Percentiles rank a stretch among this genome's conserved stretches.
These are phyloP conservation scores for Melanotaenia pygmaea DNA, from an alignment of 2,797 vertebrate genomes.

Conservation along the genomic window DNA sequence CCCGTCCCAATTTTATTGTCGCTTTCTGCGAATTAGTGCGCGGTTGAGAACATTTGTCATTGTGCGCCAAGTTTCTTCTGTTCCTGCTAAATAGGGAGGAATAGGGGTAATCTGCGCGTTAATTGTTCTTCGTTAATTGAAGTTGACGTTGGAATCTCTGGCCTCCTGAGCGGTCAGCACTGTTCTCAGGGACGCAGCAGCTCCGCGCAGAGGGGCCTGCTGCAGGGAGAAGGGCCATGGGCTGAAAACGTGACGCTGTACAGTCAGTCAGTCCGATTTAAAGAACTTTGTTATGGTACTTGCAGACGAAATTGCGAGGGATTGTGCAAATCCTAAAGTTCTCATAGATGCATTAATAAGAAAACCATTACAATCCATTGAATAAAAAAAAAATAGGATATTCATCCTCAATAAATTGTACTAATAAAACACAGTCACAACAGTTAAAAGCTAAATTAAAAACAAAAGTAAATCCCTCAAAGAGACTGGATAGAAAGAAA, in stretches of 20 bases:
- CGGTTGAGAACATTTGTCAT: slow-evolving; percentile 79
- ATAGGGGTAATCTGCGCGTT: slow-evolving; percentile 87
- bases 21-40: slow-evolving; percentile 77
- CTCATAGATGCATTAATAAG: slow-evolving; percentile 22
- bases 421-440: slow-evolving; percentile 19
- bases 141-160: slow-evolving; percentile 92
- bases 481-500: slow-evolving; percentile 13
- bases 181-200: slow-evolving; percentile 69
- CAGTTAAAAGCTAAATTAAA: slow-evolving; percentile 15
- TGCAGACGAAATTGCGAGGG: slow-evolving; percentile 36
- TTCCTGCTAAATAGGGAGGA: slow-evolving; percentile 76
- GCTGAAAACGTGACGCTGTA: slow-evolving; percentile 20
- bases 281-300: slow-evolving; percentile 17
- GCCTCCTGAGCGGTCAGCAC: slow-evolving; percentile 73
- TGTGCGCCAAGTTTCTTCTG: slow-evolving; percentile 76
- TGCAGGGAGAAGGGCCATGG: slow-evolving; percentile 41
- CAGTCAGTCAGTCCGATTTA: slow-evolving; percentile 15
- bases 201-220: slow-evolving; percentile 57
- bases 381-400: neutral
- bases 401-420: neutral
- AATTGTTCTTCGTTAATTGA: slow-evolving; percentile 96
- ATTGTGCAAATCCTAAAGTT: slow-evolving; percentile 59
- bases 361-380: slow-evolving; percentile 9
- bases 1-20: slow-evolving; percentile 79
- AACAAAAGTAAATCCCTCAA: neutral